Evolutionary conservation across 2,797 vertebrate genomes (phyloP).

Genomic region (Vespertilio murinus): DNA sequence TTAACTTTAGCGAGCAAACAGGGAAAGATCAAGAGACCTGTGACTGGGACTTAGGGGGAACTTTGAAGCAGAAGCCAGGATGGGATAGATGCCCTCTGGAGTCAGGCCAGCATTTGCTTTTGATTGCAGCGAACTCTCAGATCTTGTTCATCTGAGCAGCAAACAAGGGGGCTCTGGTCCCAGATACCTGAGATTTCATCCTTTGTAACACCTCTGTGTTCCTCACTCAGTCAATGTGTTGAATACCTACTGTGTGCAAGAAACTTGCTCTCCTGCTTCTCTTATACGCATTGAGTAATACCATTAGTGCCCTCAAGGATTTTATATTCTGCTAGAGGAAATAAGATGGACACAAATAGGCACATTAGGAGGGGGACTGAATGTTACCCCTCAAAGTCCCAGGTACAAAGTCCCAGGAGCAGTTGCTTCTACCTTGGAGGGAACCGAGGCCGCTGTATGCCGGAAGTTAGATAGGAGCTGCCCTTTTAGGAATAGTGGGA

Average conservation of each 20-base stretch:
- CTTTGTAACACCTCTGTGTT: constrained; percentile 59
- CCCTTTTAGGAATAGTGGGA: not conserved
- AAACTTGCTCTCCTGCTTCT: not conserved
- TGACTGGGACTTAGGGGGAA: constrained; percentile 63
- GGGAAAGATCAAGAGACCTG: constrained; percentile 80
- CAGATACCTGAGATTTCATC: constrained; percentile 6
- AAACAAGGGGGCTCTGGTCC: constrained; percentile 50
- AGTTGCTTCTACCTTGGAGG: not conserved
- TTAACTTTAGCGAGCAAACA: constrained; percentile 83
- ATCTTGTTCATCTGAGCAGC: constrained; percentile 62
- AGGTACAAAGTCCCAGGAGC: not conserved
- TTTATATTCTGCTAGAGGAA: not conserved
- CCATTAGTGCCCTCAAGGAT: not conserved
- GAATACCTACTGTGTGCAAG: not conserved
- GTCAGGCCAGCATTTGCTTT: constrained; percentile 61
- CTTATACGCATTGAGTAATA: not conserved
- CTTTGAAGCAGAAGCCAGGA: constrained; percentile 86
- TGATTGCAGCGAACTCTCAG: constrained; percentile 63
- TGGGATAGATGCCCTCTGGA: constrained; percentile 75
- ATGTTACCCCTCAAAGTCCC: not conserved
- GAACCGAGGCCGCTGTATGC: not conserved
- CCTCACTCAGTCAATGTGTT: not conserved
- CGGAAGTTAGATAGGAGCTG: not conserved
- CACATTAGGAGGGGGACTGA: not conserved
- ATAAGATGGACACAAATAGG: not conserved